Base-by-base conservation (phyloP, 1,140 invertebrate genomes). In the Rhagoletis pomonella region DNA sequence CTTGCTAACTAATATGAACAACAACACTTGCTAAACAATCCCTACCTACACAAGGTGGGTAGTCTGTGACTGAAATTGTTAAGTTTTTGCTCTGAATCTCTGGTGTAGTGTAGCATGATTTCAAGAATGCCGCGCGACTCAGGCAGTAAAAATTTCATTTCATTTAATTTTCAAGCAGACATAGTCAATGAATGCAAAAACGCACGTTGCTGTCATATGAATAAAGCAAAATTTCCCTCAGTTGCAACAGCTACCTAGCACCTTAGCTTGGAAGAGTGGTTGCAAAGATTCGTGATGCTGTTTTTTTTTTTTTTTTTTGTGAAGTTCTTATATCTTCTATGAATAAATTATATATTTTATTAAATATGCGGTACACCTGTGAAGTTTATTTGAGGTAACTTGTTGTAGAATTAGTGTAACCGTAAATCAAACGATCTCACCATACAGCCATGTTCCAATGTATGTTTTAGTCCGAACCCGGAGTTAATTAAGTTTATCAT, bases 131-230 rank as follows among this genome's bases (percentile, higher is more conserved):
- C 19, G 64, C 19, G 64, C 64, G 64, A 55, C 50, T 7, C 5
- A 55, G 50, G 64, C 19, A 39, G 64, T 29, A 67, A 67, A 67
- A 67, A 67, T 67, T 67, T 67, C 64, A 67, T 67, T 67, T 67
- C 64, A 67, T 67, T 67, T 67, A 67, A 67, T 39, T 67, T 67
- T 67, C 64, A 67, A 39, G 39, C 64, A 3, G 29, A 67, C 29
- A 10, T 12, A 39, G 64, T 10, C 64, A 67, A 67, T 67, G 64
- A 67, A 67, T 67, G 64, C 39, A 67, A 67, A 67, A 29, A 67
- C 64, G 29, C 9, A 65, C 64, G 29, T 39, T 9, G 9, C 6
- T 65, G 29, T 10, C 29, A 67, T 67, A 67, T 39, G 10, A 39
- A 39, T 67, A 29, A 67, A 67, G 29, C 64, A 67, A 67, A 67